Percentiles rank a stretch among this genome's conserved stretches.
Conservation (phyloP, 2,888 invertebrate species). For the Spodoptera littoralis region DNA sequence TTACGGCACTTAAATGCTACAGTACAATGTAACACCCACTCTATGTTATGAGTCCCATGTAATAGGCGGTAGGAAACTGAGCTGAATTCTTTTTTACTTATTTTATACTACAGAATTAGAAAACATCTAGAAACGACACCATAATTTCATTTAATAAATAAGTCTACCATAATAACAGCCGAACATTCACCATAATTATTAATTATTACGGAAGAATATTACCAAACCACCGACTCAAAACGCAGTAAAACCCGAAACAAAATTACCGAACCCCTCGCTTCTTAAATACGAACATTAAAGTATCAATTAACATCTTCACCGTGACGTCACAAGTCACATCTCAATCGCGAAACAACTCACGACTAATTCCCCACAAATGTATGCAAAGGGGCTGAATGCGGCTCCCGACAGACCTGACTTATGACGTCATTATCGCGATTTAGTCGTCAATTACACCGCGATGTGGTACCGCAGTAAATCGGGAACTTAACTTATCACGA, state of each 20-base stretch:
- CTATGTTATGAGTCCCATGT: no score
- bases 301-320: slow-evolving; percentile 50
- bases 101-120: no score
- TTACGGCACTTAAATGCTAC: no score
- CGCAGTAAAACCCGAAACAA: slow-evolving; percentile 16
- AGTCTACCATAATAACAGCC: no score
- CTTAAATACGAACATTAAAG: slow-evolving; percentile 24
- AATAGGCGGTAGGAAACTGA: no score
- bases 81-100: no score
- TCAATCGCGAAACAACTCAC: slow-evolving; percentile 45
- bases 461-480: slow-evolving; percentile 63
- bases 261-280: slow-evolving; percentile 18
- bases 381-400: slow-evolving; percentile 67
- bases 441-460: slow-evolving; percentile 73
- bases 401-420: slow-evolving; percentile 65
- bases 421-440: slow-evolving; percentile 78
- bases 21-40: no score
- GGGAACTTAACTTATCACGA: slow-evolving; percentile 64
- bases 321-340: slow-evolving; percentile 38
- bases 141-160: no score
- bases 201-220: no score
- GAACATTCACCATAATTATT: no score
- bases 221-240: slow-evolving; percentile 11
- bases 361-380: slow-evolving; percentile 58
- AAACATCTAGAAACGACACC: no score